Conservation (phyloP, 2,888 invertebrate species). For the Agrypnus murinus region DNA sequence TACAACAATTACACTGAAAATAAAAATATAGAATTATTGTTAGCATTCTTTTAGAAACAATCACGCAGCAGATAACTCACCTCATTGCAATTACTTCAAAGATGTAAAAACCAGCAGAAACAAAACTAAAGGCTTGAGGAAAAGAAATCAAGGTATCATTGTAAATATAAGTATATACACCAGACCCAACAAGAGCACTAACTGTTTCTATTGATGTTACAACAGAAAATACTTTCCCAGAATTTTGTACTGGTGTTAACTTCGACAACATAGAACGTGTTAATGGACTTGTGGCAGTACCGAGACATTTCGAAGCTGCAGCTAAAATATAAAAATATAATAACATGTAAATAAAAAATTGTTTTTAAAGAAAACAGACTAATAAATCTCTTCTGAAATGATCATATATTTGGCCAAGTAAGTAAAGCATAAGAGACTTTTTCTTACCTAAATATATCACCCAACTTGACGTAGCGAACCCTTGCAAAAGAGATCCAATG, state of each 20-base stretch:
- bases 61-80: conserved; percentile 72
- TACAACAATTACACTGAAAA: background rate
- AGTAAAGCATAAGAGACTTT: too few species aligned
- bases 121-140: conserved; percentile 76
- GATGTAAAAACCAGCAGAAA: conserved; percentile 72
- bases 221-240: conserved; percentile 79
- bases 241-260: conserved; percentile 75
- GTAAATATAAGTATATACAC: conserved; percentile 80
- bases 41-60: background rate
- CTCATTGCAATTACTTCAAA: conserved; percentile 71
- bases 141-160: conserved; percentile 73
- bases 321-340: too few species aligned
- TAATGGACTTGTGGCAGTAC: conserved; percentile 75
- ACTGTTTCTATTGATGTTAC: conserved; percentile 79
- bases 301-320: conserved; percentile 69
- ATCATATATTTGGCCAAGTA: too few species aligned
- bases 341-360: too few species aligned
- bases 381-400: too few species aligned
- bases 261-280: conserved; percentile 77
- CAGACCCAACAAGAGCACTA: conserved; percentile 76
- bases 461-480: conserved; percentile 70
- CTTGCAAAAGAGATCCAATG: conserved; percentile 62
- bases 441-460: conserved; percentile 73
- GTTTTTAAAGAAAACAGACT: too few species aligned
- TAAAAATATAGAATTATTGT: background rate